Percentiles rank a stretch among this genome's conserved stretches.
Conservation (phyloP, 1,140 invertebrate genomes). For the Zaprionus kolodkinae region DNA sequence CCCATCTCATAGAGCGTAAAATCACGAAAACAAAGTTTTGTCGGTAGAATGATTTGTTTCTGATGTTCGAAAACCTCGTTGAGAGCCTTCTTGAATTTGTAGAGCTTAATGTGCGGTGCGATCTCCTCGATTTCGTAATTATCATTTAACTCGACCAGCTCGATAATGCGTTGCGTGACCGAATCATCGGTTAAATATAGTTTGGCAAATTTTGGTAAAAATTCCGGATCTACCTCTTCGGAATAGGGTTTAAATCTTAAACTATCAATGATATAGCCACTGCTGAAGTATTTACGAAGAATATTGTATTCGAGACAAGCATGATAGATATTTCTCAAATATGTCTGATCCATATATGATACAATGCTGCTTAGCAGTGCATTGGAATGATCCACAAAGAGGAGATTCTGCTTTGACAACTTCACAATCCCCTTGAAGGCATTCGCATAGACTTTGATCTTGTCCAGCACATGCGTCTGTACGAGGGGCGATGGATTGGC, state of each 20-base stretch:
- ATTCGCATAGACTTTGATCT: constrained; percentile 60
- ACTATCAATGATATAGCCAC: constrained; percentile 44
- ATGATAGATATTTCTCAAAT: constrained; percentile 58
- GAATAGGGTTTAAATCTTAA: constrained; percentile 22
- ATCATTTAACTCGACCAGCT: constrained; percentile 60
- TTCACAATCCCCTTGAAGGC: constrained; percentile 68
- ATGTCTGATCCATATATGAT: constrained; percentile 48
- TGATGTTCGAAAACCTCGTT: constrained; percentile 67
- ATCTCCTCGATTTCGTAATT: constrained; percentile 56
- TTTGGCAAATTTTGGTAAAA: constrained; percentile 61
- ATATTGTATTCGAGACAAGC: constrained; percentile 68
- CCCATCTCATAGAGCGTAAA: constrained; percentile 75
- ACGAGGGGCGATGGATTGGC: constrained; percentile 51
- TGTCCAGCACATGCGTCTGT: constrained; percentile 54
- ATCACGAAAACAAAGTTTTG: constrained; percentile 71
- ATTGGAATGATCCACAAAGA: constrained; percentile 68
- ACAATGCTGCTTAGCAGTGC: constrained; percentile 44
- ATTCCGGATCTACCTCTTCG: constrained; percentile 29
- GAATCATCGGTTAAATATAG: constrained; percentile 66
- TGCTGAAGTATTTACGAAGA: constrained; percentile 57
- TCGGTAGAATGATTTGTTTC: constrained; percentile 56
- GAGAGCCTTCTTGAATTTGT: constrained; percentile 45
- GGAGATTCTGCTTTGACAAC: constrained; percentile 54
- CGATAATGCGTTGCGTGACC: constrained; percentile 54
- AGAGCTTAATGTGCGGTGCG: constrained; percentile 50